Conservation (phyloP, 2,113 vertebrate genomes). For the Leucopternis melanops region DNA sequence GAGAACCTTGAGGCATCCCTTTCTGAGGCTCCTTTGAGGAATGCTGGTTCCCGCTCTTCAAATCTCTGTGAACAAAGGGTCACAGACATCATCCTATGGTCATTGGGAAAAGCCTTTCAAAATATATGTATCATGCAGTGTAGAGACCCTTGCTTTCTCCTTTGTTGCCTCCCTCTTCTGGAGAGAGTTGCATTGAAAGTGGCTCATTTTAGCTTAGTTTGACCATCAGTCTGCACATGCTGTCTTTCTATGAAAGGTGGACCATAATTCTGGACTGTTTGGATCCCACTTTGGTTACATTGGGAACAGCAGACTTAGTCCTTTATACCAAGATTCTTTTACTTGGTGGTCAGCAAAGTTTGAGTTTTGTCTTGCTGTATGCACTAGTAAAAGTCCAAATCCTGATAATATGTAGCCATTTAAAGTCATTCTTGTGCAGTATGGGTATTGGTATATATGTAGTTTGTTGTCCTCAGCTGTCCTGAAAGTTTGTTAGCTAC, state of each 20-base stretch:
- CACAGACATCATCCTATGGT: not conserved
- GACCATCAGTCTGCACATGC: not conserved
- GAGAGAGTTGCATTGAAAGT: not conserved
- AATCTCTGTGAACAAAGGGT: not conserved
- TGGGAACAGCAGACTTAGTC: not conserved
- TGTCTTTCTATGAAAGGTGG: not conserved
- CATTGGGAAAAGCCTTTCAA: not conserved
- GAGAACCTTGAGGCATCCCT: not conserved
- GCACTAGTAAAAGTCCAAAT: not conserved
- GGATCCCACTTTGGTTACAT: not conserved
- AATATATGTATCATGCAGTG: not conserved
- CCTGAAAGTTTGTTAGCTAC: not conserved
- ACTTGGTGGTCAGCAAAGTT: not conserved
- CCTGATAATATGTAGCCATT: not conserved
- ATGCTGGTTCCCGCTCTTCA: not conserved
- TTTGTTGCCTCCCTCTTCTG: not conserved
- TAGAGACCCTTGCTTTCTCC: not conserved
- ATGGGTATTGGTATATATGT: not conserved
- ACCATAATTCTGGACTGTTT: not conserved
- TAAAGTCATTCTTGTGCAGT: not conserved
- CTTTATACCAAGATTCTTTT: not conserved
- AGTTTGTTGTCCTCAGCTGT: not conserved
- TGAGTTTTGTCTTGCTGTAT: not conserved
- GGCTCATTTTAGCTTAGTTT: not conserved
- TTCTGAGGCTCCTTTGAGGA: not conserved